These are phyloP conservation scores for Hippocampus zosterae DNA, from an alignment of 2,113 vertebrate genomes.

Conservation along the genomic window DNA sequence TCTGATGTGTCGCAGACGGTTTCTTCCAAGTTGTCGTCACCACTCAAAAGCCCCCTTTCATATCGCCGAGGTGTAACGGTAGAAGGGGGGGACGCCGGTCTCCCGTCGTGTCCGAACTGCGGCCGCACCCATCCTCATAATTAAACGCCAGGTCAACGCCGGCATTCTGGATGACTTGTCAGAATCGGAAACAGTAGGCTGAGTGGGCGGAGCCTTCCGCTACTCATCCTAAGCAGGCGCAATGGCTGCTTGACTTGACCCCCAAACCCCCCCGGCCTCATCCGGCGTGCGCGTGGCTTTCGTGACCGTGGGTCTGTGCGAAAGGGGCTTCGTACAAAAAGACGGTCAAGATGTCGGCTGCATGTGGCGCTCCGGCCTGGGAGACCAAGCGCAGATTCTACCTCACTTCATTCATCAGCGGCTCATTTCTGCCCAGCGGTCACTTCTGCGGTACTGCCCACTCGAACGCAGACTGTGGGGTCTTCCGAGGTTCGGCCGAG, in stretches of 20 bases:
- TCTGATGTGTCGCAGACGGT: not conserved
- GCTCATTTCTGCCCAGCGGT: constrained; percentile 53
- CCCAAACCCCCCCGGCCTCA: no score
- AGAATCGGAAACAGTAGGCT: no score
- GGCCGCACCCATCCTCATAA: not conserved
- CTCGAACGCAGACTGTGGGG: constrained; percentile 47
- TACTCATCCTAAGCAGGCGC: no score
- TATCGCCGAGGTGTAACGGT: not conserved
- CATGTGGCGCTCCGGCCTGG: not conserved
- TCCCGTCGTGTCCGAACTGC: not conserved
- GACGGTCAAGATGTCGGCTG: not conserved
- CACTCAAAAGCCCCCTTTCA: not conserved
- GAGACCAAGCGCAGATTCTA: constrained; percentile 36
- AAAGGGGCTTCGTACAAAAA: not conserved
- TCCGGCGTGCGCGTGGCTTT: no score
- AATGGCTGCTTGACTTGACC: not conserved
- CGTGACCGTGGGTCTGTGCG: not conserved
- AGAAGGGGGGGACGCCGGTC: not conserved
- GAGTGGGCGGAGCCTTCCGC: no score
- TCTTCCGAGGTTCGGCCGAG: constrained; percentile 40
- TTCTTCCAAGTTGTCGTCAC: not conserved
- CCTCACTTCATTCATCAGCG: constrained; percentile 59
- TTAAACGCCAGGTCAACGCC: not conserved
- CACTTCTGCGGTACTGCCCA: constrained; percentile 39
- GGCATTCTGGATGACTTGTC: not conserved